A percentile compares a stretch with the other conserved stretches of the same genome.
These are phyloP conservation scores for Petroica traversi DNA, from an alignment of 2,113 vertebrate genomes.

Conservation along the genomic window DNA sequence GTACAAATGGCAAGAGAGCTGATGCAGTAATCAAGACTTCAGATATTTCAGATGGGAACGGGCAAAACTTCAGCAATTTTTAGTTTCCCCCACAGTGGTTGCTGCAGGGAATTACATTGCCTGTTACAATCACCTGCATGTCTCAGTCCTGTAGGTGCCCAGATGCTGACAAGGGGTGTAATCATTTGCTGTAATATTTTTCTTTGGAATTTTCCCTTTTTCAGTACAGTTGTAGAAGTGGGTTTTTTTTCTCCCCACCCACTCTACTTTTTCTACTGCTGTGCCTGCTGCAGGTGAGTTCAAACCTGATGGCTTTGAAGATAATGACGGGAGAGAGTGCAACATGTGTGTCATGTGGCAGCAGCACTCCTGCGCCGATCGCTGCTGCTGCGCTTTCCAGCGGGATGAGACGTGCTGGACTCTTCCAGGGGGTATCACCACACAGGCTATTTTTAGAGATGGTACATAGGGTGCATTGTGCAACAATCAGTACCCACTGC, in stretches of 20 bases:
- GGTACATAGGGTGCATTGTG: background rate
- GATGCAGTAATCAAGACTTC: conserved; percentile 48
- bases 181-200: background rate
- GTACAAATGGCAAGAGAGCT: background rate
- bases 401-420: background rate
- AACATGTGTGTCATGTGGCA: background rate
- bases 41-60: conserved; percentile 37
- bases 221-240: background rate
- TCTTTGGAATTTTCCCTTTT: conserved; percentile 28
- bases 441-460: conserved; percentile 19
- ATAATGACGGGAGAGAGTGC: background rate
- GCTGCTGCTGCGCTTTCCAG: background rate
- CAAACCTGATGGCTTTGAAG: conserved; percentile 11
- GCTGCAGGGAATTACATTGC: conserved; percentile 21
- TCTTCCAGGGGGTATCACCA: background rate
- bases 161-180: background rate
- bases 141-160: conserved; percentile 26
- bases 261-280: background rate
- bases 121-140: background rate
- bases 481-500: background rate
- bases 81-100: background rate
- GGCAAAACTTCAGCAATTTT: conserved; percentile 39
- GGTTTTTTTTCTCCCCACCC: background rate
- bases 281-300: background rate
- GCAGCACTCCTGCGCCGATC: background rate